Evolutionary conservation across 2,888 invertebrate species (phyloP).

Genomic region (Eudasyphora cyanicolor): DNA sequence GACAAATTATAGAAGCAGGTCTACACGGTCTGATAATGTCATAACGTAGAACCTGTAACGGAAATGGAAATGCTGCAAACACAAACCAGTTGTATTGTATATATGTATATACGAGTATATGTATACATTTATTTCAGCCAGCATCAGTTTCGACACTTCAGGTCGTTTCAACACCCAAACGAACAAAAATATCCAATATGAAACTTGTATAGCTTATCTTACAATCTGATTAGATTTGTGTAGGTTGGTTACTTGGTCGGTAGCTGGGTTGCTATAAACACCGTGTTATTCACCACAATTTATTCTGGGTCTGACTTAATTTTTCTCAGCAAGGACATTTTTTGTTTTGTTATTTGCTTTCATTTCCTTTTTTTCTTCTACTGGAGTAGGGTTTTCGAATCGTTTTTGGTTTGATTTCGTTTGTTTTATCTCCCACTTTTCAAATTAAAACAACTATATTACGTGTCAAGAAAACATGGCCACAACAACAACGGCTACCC

Average conservation of each 20-base stretch:
- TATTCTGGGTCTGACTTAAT: neutral
- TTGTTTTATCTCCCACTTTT: neutral
- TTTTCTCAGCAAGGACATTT: no score
- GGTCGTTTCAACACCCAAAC: no score
- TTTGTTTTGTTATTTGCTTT: neutral
- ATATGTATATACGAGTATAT: neutral
- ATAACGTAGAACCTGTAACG: neutral
- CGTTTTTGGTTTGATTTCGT: no score
- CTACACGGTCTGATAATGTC: conserved; percentile 1
- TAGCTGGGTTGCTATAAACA: no score
- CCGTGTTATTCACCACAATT: neutral
- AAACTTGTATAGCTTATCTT: conserved; percentile 14
- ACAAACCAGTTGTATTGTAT: neutral
- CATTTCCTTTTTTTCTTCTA: neutral
- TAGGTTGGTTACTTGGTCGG: no score
- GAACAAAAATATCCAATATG: neutral
- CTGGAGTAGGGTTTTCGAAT: no score
- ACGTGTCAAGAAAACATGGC: neutral
- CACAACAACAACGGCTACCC: neutral
- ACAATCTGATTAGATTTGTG: conserved; percentile 25
- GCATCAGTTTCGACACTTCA: no score
- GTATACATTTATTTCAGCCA: no score
- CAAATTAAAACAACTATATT: conserved; percentile 40
- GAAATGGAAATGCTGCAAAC: conserved; percentile 33
- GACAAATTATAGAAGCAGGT: neutral